Evolutionary conservation across 2,113 vertebrate species (phyloP).

Genomic region (Dinomys branickii): DNA sequence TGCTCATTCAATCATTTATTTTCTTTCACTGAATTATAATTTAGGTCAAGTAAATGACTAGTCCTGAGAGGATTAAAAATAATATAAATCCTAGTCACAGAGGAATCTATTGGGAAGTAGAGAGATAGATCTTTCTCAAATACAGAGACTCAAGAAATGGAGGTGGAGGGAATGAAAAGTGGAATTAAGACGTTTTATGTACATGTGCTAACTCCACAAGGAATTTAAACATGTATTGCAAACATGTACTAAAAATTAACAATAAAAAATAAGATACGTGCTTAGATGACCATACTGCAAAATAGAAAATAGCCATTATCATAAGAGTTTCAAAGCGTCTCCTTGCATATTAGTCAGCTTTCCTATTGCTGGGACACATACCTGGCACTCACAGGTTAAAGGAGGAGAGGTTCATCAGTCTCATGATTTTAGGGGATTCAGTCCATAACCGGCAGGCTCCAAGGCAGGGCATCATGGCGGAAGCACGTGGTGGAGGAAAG

Average conservation of each 20-base stretch:
- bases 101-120: background rate
- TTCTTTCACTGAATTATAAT: slow-evolving; percentile 51
- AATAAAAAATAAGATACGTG: background rate
- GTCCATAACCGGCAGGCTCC: background rate
- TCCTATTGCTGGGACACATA: background rate
- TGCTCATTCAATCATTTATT: slow-evolving; percentile 38
- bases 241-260: background rate
- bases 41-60: slow-evolving; percentile 40
- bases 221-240: background rate
- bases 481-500: background rate
- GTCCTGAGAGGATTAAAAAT: slow-evolving; percentile 15
- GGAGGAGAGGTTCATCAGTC: background rate
- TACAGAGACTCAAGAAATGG: background rate
- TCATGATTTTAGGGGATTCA: background rate
- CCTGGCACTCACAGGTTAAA: background rate
- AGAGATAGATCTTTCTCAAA: background rate
- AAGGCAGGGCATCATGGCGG: background rate
- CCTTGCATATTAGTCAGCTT: background rate
- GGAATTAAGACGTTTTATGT: background rate
- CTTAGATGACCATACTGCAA: background rate
- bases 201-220: background rate
- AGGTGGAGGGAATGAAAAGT: background rate
- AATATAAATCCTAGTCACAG: background rate
- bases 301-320: background rate
- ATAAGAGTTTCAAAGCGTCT: background rate